These are phyloP conservation scores for Drosophila sproati DNA, from an alignment of 1,140 invertebrate genomes.

Conservation along the genomic window DNA sequence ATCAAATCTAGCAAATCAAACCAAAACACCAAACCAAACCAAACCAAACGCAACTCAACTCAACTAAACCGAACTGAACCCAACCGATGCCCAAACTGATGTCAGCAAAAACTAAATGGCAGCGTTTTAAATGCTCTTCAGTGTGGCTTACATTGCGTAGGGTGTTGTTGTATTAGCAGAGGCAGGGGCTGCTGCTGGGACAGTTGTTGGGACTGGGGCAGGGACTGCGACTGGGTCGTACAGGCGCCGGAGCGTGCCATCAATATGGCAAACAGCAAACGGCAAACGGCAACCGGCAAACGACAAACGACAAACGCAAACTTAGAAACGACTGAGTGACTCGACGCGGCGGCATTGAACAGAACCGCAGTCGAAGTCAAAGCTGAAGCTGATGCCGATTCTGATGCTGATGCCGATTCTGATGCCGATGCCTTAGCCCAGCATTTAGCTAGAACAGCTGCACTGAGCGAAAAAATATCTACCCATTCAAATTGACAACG, in stretches of 20 bases:
- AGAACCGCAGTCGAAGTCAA: conserved; percentile 44
- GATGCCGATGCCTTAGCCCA: conserved; percentile 11
- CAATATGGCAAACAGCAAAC: conserved; percentile 74
- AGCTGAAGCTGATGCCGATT: conserved; percentile 3
- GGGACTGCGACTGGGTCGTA: conserved; percentile 23
- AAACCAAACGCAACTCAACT: conserved; percentile 27
- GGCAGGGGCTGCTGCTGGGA: not conserved
- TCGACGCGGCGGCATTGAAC: conserved; percentile 67
- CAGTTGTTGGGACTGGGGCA: not conserved
- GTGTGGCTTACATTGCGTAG: not conserved
- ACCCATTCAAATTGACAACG: too few relatives aligned
- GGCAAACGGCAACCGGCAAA: conserved; percentile 29
- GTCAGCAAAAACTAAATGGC: conserved; percentile 57
- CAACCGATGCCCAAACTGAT: conserved; percentile 42
- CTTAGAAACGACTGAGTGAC: conserved; percentile 73
- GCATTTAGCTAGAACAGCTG: conserved; percentile 1
- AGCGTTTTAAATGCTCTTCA: conserved; percentile 65
- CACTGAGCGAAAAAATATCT: too few relatives aligned
- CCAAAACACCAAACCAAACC: conserved; percentile 67
- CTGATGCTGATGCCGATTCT: not conserved
- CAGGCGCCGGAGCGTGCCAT: conserved; percentile 74
- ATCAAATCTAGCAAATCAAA: conserved; percentile 84
- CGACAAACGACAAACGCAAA: conserved; percentile 68
- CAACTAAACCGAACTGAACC: conserved; percentile 36
- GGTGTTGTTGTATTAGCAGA: not conserved